Evolutionary conservation across 2,113 vertebrate genomes (phyloP), one percentile per base, ranked within the genome.

Genomic region (Menidia beryllina): DNA sequence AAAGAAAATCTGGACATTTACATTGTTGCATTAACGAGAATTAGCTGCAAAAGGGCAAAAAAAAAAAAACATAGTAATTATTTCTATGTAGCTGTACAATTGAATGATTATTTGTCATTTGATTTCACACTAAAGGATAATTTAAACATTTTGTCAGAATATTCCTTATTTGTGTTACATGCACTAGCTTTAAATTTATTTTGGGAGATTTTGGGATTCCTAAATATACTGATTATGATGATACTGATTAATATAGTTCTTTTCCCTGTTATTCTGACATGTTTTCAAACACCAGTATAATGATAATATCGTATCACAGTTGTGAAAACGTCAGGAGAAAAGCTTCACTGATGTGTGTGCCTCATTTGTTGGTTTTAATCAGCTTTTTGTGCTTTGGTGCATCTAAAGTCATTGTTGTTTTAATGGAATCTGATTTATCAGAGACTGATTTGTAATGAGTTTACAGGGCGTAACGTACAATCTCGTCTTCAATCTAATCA

Each of bases 211-310:
- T n/a, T n/a, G n/a, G n/a, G n/a, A n/a, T n/a, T 38, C 11, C 5
- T 38, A 38, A 11, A 7, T 41, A 41, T 41, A 41, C 3, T 41
- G 38, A 12, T 14, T 14, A 41, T 41, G 1, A 41, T 41, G 15
- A 41, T 41, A 12, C 38, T 41, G 7, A 7, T 59, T 1, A 25
- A 23, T 24, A 1, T 57, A 14, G 5, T 6, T 5, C 0, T 69
- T 13, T 3, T 69, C 1, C 65, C 65, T 24, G 23, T 69, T 14
- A 7, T 57, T 25, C 48, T 57, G 7, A 82, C 82, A 3, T 0
- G 71, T 2, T 82, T 1, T 73, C 78, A 15, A 84, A 87, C n/a
- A 15, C 14, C 0, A 79, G 47, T 12, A 82, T 87, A 49, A 1
- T 87, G 1, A 13, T 61, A 4, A n/a, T 84, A 3, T 5, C 36